These are phyloP conservation scores for Rotaria magnacalcarata DNA, from an alignment of 2,888 invertebrate genomes.

Conservation along the genomic window DNA sequence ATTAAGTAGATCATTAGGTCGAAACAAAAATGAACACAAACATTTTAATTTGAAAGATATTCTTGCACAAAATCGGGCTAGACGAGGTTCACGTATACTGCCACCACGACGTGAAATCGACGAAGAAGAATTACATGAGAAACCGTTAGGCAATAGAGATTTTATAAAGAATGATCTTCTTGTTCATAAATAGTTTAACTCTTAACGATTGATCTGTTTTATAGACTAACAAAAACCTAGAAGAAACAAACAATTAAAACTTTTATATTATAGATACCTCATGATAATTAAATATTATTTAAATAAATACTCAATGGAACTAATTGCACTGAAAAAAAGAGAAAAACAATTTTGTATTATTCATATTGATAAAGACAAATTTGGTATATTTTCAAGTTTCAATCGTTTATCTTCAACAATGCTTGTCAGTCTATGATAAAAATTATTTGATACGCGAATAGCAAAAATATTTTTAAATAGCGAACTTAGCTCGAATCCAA, in stretches of 20 bases:
- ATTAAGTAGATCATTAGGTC: background rate
- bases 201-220: background rate
- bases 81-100: background rate
- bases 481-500: too few species aligned
- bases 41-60: background rate
- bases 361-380: too few species aligned
- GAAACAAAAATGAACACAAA: background rate
- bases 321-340: too few species aligned
- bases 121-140: background rate
- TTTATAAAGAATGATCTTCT: background rate
- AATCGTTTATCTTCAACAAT: too few species aligned
- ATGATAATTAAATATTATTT: too few species aligned
- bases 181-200: background rate
- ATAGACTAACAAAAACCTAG: background rate
- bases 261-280: too few species aligned
- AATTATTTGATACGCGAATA: too few species aligned
- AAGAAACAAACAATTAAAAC: background rate
- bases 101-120: background rate
- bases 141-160: background rate
- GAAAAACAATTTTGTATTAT: too few species aligned
- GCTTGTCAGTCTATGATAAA: too few species aligned
- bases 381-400: too few species aligned
- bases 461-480: too few species aligned
- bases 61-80: slow-evolving; percentile 14
- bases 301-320: too few species aligned